Percentiles rank a stretch among this genome's conserved stretches.
Evolutionary conservation across 2,113 vertebrate species (phyloP).

Genomic region (Seriola rivoliana): DNA sequence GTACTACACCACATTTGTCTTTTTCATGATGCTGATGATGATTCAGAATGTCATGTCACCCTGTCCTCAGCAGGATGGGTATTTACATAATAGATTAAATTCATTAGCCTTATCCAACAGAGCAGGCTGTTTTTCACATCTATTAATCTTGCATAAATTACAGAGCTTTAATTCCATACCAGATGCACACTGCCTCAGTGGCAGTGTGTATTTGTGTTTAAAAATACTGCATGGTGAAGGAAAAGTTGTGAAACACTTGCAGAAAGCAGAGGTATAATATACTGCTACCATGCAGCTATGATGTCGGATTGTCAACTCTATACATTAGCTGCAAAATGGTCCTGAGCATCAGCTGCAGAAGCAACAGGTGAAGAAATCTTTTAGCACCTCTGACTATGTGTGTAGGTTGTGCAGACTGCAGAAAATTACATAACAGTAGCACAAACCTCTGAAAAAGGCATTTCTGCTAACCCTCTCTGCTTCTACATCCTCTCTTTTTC

Average conservation of each 20-base stretch:
- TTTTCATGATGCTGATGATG: conserved; percentile 27
- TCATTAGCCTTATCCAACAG: conserved; percentile 46
- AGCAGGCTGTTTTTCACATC: conserved; percentile 56
- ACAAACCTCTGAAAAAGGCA: conserved; percentile 27
- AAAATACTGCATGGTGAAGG: conserved; percentile 16
- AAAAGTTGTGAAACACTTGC: conserved; percentile 27
- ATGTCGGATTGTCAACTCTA: neutral
- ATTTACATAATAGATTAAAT: conserved; percentile 67
- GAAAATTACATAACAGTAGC: conserved; percentile 62
- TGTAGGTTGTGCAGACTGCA: conserved; percentile 65
- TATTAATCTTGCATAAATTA: conserved; percentile 64
- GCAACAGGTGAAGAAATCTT: conserved; percentile 55
- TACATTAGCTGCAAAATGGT: conserved; percentile 9
- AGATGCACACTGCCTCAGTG: conserved; percentile 36
- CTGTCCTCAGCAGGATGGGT: neutral
- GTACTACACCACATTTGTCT: conserved; percentile 6
- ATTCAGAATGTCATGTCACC: conserved; percentile 37
- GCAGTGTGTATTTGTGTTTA: neutral
- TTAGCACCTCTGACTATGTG: conserved; percentile 40
- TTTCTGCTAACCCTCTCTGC: conserved; percentile 8
- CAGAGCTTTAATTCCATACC: conserved; percentile 40
- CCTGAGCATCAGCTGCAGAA: conserved; percentile 25
- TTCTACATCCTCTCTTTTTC: conserved; percentile 7
- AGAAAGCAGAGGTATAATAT: conserved; percentile 6
- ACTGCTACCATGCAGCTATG: conserved; percentile 8